Evolutionary conservation across 2,113 vertebrate genomes (phyloP).

Genomic region (Phrynosoma platyrhinos): DNA sequence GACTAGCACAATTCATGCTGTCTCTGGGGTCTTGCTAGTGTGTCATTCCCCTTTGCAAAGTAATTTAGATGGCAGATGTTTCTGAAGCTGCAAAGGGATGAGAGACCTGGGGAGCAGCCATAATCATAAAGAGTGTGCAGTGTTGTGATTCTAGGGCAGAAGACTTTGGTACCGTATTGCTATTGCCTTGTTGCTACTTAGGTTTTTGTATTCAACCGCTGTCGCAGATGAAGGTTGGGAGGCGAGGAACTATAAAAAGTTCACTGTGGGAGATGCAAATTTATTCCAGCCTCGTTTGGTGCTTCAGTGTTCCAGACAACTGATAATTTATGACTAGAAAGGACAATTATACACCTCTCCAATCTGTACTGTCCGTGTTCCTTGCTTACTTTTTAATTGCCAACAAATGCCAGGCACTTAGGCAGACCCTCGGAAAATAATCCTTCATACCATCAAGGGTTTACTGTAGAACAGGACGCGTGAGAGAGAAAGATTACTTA

Average conservation of each 20-base stretch:
- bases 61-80: constrained; percentile 48
- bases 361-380: constrained; percentile 50
- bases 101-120: constrained; percentile 26
- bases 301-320: constrained; percentile 48
- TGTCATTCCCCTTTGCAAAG: constrained; percentile 52
- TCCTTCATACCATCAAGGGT: not conserved
- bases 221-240: not conserved
- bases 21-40: constrained; percentile 58
- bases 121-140: not conserved
- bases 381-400: constrained; percentile 75
- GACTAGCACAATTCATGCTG: constrained; percentile 39
- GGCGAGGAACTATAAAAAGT: constrained; percentile 27
- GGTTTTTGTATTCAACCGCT: constrained; percentile 39
- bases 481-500: not conserved
- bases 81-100: constrained; percentile 36
- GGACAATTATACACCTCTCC: constrained; percentile 44
- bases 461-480: not conserved
- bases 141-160: constrained; percentile 21
- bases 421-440: not conserved
- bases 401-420: constrained; percentile 20
- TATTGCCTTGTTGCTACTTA: constrained; percentile 36
- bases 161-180: rapidly evolving
- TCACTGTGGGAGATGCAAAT: constrained; percentile 56
- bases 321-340: constrained; percentile 42
- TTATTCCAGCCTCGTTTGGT: constrained; percentile 45